Evolutionary conservation across 2,113 vertebrate species (phyloP), one percentile per base, ranked within the genome.

Genomic region (Sigmodon hispidus): DNA sequence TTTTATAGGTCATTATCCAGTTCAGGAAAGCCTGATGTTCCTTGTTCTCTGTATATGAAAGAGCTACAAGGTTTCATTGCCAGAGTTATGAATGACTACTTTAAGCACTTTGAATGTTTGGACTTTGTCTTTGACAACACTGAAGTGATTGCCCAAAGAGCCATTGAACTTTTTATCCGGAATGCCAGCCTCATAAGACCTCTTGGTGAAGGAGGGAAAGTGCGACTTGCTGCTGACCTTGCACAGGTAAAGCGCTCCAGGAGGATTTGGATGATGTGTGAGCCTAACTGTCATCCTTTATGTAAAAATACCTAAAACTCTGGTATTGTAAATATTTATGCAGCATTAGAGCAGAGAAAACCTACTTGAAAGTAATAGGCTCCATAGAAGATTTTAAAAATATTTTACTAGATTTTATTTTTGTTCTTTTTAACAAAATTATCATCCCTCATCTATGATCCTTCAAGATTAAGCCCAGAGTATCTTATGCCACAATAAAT

Each of bases 31-130:
- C 99, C 99, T 0, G 99, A 99, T 26, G 98, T 99, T 21, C 99
- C 99, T 22, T 99, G 99, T 98, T 99, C 99, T 65, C 98, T 99
- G 11, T 99, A 99, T 98, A 99, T 99, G 99, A 99, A 99, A 97
- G 99, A 99, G 98, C 98, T 99, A 45, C 99, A 99, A 95, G 99
- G 99, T 73, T 99, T 99, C 98, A 99, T 99, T 98, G 98, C 98
- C 52, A 98, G 99, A 93, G 99, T 99, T 76, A 99, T 99, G 99
- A 98, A 93, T 0, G 99, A 99, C 98, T 99, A 99, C 97, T 99
- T 99, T 98, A 98, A 98, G 92, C 99, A 99, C 92, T 99, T 99
- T 96, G 99, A 99, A 96, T 99, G 99, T 96, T 98, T 97, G 15
- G 99, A 99, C 98, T 99, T 99, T 97, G 98, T 99, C 96, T 99